Evolutionary conservation across 2,888 invertebrate species (phyloP), one percentile per base, ranked within the genome.

Genomic region (Brenthis hecate): DNA sequence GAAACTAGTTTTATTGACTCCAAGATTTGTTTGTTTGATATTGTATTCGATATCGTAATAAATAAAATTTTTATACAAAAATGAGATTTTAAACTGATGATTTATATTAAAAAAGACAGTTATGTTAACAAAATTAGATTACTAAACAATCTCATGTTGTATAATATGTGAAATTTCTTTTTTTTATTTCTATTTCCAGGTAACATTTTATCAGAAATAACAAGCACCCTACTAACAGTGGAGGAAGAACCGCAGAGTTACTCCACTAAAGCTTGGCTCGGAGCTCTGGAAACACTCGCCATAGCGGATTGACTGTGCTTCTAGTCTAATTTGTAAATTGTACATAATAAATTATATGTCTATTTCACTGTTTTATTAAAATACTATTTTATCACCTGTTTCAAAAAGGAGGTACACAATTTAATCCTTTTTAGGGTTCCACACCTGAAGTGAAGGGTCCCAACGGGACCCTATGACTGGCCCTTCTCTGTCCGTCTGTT

Each of bases 161-260:
- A 43, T 43, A 43, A 43, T 43, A 43, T 43, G 3, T 11, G 36
- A 43, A 43, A 11, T 43, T 11, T 56, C 16, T n/a, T 19, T 63
- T 43, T 63, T 54, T 66, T 23, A 13, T 55, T 19, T 74, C 54
- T 65, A 61, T 23, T 82, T 83, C 1, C 83, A 92, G 92, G 74
- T 4, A 86, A 84, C 71, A 89, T 91, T 84, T 69, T 92, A 28
- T 72, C 85, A 1, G 91, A 91, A 64, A 75, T 91, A 28, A 74
- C 80, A 2, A 80, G 80, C 1, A 80, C 84, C 23, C 78, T 88
- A 71, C 87, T 86, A 63, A 77, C 84, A 0, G 79, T 83, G 0
- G 91, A 91, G 63, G 89, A 90, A 19, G 73, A 80, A 70, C 84
- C 88, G 13, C 74, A 83, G n/a, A 79, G 85, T 1, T 83, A 77